phyloP scores from a whole-genome alignment of 2,888 invertebrate genomes.

The Apocheima hispidaria region DNA sequence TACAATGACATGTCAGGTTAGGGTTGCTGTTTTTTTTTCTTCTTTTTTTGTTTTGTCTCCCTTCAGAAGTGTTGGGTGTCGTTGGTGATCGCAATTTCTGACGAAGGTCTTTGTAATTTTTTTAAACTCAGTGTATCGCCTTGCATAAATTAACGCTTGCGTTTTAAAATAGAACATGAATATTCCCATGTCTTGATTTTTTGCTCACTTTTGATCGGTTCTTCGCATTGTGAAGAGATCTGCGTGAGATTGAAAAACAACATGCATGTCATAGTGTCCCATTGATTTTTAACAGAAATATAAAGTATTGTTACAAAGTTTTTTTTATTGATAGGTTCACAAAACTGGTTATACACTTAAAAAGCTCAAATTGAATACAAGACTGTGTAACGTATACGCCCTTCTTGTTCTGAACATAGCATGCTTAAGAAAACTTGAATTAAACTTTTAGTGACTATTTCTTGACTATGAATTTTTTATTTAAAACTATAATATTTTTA shows the following conservation, averaged over 20 bases:
- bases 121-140: constrained; percentile 69
- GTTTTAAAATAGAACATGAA: constrained; percentile 73
- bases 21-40: constrained; percentile 63
- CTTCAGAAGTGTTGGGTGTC: constrained; percentile 81
- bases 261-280: constrained; percentile 27
- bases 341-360: too few relatives aligned
- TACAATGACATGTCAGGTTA: constrained; percentile 82
- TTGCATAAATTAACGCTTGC: constrained; percentile 82
- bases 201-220: constrained; percentile 47
- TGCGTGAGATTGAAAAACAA: constrained; percentile 51
- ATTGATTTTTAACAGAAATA: too few relatives aligned
- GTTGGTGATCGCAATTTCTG: constrained; percentile 78
- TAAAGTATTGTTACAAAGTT: too few relatives aligned
- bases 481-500: too few relatives aligned
- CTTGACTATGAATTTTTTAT: too few relatives aligned
- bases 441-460: too few relatives aligned
- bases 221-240: constrained; percentile 45
- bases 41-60: constrained; percentile 55
- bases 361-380: too few relatives aligned
- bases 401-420: too few relatives aligned
- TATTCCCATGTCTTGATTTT: constrained; percentile 82
- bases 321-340: too few relatives aligned
- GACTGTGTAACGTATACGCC: too few relatives aligned
- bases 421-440: too few relatives aligned
- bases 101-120: constrained; percentile 74